Conservation (phyloP, 2,797 vertebrate genomes). For the Hydrophis major region DNA sequence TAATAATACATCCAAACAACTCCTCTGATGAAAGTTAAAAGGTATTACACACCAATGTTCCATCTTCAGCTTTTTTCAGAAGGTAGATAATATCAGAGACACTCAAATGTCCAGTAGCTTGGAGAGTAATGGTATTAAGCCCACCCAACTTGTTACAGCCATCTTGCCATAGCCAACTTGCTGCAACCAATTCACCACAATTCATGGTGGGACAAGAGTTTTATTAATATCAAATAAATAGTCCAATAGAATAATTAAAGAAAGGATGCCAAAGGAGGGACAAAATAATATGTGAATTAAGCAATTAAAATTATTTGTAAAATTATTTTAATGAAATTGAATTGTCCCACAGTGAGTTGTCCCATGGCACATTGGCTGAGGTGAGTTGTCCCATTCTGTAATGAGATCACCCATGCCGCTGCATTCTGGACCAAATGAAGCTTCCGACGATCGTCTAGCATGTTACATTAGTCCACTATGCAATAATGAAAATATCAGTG, state of each 20-base stretch:
- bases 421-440: not conserved
- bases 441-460: not conserved
- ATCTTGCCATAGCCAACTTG: not conserved
- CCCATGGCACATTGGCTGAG: not conserved
- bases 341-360: not conserved
- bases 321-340: not conserved
- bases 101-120: not conserved
- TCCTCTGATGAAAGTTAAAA: not conserved
- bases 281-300: not conserved
- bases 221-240: not conserved
- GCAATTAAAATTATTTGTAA: too few species aligned
- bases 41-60: not conserved
- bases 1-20: not conserved
- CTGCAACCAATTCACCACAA: not conserved
- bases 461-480: not conserved
- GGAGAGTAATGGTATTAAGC: not conserved
- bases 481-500: not conserved
- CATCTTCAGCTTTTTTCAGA: not conserved
- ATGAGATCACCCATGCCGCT: not conserved
- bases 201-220: not conserved
- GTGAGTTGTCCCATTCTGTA: not conserved
- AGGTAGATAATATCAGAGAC: not conserved
- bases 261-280: not conserved
- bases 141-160: not conserved
- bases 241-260: not conserved